These are phyloP conservation scores for Drosophila mauritiana DNA, from an alignment of 1,140 invertebrate genomes.

Conservation along the genomic window DNA sequence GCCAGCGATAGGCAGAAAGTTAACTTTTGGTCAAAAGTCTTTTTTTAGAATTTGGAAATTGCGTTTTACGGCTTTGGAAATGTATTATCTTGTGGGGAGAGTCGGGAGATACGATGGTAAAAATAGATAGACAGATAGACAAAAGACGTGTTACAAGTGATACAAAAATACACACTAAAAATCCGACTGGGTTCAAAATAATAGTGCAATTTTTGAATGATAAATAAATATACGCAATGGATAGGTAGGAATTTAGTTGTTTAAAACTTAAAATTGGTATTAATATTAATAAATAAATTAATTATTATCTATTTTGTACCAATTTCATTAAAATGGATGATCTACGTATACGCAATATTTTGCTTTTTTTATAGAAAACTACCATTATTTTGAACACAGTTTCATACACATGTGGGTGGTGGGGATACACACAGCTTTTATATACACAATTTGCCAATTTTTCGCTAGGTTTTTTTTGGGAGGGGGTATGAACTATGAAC, in stretches of 20 bases:
- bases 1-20: conserved; percentile 77
- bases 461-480: conserved; percentile 16
- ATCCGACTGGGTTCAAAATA: conserved; percentile 3
- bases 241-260: too few relatives aligned
- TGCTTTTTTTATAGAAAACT: neutral
- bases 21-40: conserved; percentile 53
- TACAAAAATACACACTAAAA: conserved; percentile 57
- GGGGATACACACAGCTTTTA: conserved; percentile 34
- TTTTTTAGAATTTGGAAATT: conserved; percentile 49
- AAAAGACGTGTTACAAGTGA: conserved; percentile 62
- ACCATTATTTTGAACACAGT: conserved; percentile 9
- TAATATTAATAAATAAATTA: too few relatives aligned
- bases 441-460: conserved; percentile 51
- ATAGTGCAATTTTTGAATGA: neutral
- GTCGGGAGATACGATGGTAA: conserved; percentile 22
- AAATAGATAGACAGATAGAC: conserved; percentile 30
- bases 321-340: neutral
- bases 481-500: conserved; percentile 24
- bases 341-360: neutral
- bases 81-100: conserved; percentile 37
- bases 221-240: too few relatives aligned
- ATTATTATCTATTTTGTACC: too few relatives aligned
- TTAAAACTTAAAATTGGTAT: too few relatives aligned
- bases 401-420: conserved; percentile 4
- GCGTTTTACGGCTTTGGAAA: conserved; percentile 48